These are phyloP conservation scores for Tenebrosternarchus preto DNA, from an alignment of 2,113 vertebrate species.

Conservation along the genomic window DNA sequence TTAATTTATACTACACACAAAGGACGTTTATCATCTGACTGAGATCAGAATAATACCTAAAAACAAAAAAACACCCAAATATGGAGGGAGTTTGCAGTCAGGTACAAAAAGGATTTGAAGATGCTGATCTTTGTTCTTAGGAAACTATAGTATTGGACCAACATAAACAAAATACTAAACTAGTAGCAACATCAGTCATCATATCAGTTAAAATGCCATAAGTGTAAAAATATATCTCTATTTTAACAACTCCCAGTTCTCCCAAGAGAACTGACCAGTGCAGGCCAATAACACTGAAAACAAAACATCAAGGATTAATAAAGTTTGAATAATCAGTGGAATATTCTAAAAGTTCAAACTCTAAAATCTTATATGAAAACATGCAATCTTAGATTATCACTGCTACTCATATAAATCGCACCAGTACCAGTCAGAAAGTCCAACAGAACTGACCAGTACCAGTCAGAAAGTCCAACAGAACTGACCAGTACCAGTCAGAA, in stretches of 20 bases:
- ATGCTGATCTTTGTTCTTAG: not conserved
- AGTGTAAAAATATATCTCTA: no score
- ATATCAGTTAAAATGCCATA: no score
- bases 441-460: not conserved
- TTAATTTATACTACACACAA: not conserved
- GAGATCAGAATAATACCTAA: not conserved
- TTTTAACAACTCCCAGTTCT: no score
- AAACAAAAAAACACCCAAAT: not conserved
- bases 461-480: not conserved
- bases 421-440: not conserved
- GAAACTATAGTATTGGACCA: no score
- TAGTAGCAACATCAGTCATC: not conserved
- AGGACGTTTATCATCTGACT: not conserved
- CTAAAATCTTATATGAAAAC: not conserved
- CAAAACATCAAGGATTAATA: not conserved
- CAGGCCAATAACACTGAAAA: not conserved
- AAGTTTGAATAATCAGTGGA: no score
- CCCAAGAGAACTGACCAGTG: not conserved
- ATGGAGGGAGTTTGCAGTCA: not conserved
- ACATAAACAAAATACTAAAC: no score
- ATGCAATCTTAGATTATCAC: not conserved
- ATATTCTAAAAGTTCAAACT: no score
- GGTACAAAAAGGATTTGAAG: not conserved
- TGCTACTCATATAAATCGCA: not conserved
- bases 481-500: not conserved